These are phyloP conservation scores for Cherax quadricarinatus DNA, from an alignment of 1,140 invertebrate genomes.

Conservation along the genomic window DNA sequence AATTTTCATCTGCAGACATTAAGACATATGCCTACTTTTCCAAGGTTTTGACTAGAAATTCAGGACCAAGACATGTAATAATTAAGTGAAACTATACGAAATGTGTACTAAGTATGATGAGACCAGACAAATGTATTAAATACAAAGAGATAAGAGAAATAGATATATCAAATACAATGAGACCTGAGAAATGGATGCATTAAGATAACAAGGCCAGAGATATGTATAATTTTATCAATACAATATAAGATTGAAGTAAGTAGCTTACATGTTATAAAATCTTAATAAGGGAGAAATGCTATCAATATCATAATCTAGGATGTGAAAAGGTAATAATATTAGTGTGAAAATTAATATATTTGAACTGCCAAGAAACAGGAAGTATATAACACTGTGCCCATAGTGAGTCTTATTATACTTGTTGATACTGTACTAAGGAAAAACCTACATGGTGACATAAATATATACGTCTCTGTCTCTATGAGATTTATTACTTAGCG, in stretches of 20 bases:
- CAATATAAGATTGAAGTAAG: background rate
- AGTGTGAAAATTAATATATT: background rate
- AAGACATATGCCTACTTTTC: background rate
- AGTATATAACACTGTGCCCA: background rate
- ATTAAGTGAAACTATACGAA: background rate
- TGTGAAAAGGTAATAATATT: background rate
- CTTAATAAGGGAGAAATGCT: background rate
- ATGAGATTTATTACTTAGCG: too few relatives aligned
- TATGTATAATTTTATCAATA: conserved; percentile 37
- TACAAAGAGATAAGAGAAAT: conserved; percentile 33
- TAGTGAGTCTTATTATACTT: too few relatives aligned
- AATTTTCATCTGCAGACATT: background rate
- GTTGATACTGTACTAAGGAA: too few relatives aligned
- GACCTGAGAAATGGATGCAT: conserved; percentile 57
- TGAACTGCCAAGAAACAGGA: background rate
- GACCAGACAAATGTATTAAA: conserved; percentile 11
- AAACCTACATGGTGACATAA: too few relatives aligned
- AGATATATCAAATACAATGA: conserved; percentile 47
- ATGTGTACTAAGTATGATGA: background rate
- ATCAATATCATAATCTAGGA: background rate
- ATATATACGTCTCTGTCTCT: too few relatives aligned
- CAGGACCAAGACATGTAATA: background rate
- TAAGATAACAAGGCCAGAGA: conserved; percentile 41
- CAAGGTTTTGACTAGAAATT: background rate
- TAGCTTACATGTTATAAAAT: background rate